phyloP scores from a whole-genome alignment of 2,797 vertebrate genomes.

The Phoxinus dragarum region DNA sequence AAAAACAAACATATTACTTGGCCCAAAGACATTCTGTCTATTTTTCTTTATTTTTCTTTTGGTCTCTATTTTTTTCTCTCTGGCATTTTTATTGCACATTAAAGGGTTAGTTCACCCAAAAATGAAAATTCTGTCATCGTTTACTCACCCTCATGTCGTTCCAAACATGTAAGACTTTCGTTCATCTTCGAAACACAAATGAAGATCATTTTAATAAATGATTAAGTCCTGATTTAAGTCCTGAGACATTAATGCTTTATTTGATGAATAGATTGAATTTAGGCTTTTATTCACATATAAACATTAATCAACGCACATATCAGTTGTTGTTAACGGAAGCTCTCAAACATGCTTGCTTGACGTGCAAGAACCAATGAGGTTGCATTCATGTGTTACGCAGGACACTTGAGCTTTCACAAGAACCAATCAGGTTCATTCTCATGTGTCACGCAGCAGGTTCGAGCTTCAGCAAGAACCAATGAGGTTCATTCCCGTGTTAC shows the following conservation, averaged over 20 bases:
- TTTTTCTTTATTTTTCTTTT: constrained; percentile 17
- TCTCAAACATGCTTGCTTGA: neutral
- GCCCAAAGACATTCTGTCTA: constrained; percentile 50
- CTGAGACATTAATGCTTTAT: neutral
- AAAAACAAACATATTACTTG: constrained; percentile 68
- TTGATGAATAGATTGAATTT: neutral
- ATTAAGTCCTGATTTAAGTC: neutral
- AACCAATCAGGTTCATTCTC: too few species aligned
- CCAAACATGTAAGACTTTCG: neutral
- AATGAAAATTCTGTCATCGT: neutral
- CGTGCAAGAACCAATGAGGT: too few species aligned
- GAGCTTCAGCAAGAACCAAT: too few species aligned
- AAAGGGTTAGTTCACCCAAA: neutral
- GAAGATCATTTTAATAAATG: neutral
- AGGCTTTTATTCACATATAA: neutral
- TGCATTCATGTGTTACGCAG: too few species aligned
- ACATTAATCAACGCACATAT: neutral
- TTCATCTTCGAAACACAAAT: neutral
- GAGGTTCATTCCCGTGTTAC: too few species aligned
- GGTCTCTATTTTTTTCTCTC: constrained; percentile 1
- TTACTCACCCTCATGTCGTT: neutral
- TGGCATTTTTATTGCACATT: constrained; percentile 19
- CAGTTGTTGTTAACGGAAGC: neutral
- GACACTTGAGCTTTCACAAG: too few species aligned
- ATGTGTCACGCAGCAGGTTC: too few species aligned